Base-by-base conservation (phyloP, 2,888 invertebrate genomes). In the Drosophila phalerata region DNA sequence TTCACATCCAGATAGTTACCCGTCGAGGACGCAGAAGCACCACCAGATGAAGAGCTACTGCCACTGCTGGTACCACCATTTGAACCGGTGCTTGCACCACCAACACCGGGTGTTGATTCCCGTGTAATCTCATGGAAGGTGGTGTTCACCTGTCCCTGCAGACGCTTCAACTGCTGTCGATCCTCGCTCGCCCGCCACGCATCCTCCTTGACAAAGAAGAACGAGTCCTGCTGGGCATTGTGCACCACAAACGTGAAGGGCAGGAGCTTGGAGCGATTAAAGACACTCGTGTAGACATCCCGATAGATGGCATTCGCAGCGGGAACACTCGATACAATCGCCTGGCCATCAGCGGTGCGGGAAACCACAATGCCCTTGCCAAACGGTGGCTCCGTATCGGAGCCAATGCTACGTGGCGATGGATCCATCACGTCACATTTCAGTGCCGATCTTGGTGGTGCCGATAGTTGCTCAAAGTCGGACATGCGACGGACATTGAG, bases 191-290 rank as follows among this genome's bases (percentile, higher is more conserved):
- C 97, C 43, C 97, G 95, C 97, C 97, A 97, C 1, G 96, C 95
- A 78, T 97, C 97, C 90, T 97, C 97, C 91, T 98, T 98, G 17
- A 98, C 97, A 91, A 98, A 98, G 93, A 97, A 97, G 93, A 98
- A 98, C 11, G 97, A 96, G 90, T 98, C 98, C 91, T 97, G 97
- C 90, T 97, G 96, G 17, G 96, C 96, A 79, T 96, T 97, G 92
- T 97, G 97, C 32, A 97, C 96, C 55, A 97, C 96, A 90, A 97
- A 96, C 11, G 97, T 97, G 92, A 97, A 97, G 38, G 97, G 97
- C 83, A 98, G 93, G 86, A 98, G 94, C 91, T 96, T 96, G 0
- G 97, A 97, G 80, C 97, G 95, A 92, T 98, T 98, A 92, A 98
- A 97, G 5, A 98, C 97, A 0, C 97, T 97, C 3, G 97, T 98